Evolutionary conservation across 2,797 vertebrate genomes (phyloP).

Genomic region (Forpus xanthops): DNA sequence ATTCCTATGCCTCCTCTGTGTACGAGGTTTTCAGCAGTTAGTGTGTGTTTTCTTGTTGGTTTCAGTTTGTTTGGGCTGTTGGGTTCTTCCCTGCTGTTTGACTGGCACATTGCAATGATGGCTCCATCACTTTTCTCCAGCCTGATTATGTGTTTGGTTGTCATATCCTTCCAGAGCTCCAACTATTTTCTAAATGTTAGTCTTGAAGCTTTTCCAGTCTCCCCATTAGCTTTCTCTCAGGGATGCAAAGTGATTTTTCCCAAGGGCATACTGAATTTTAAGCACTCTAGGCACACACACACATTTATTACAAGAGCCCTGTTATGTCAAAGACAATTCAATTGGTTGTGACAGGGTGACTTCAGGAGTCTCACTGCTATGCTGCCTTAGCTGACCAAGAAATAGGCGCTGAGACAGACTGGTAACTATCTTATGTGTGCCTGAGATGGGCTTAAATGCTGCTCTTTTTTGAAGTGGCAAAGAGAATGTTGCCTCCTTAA

Average conservation of each 20-base stretch:
- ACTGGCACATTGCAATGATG: neutral
- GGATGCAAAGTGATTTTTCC: neutral
- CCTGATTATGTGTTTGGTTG: neutral
- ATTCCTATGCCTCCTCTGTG: constrained; percentile 8
- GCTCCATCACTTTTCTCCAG: neutral
- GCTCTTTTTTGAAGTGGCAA: neutral
- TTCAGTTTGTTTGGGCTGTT: neutral
- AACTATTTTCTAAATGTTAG: neutral
- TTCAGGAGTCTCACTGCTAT: neutral
- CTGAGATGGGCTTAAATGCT: neutral
- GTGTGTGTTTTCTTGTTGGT: neutral
- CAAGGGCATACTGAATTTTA: neutral
- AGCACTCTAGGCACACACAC: neutral
- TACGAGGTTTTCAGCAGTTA: constrained; percentile 2
- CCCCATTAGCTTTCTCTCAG: neutral
- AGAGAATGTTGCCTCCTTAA: neutral
- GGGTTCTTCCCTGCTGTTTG: constrained; percentile 5
- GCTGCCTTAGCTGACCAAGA: neutral
- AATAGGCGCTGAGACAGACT: neutral
- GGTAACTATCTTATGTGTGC: neutral
- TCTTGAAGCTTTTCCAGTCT: neutral
- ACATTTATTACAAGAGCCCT: neutral
- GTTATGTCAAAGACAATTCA: neutral
- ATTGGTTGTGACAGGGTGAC: neutral
- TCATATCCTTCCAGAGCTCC: neutral